phyloP scores from a whole-genome alignment of 1,140 invertebrate genomes.

The Drosophila busckii region DNA sequence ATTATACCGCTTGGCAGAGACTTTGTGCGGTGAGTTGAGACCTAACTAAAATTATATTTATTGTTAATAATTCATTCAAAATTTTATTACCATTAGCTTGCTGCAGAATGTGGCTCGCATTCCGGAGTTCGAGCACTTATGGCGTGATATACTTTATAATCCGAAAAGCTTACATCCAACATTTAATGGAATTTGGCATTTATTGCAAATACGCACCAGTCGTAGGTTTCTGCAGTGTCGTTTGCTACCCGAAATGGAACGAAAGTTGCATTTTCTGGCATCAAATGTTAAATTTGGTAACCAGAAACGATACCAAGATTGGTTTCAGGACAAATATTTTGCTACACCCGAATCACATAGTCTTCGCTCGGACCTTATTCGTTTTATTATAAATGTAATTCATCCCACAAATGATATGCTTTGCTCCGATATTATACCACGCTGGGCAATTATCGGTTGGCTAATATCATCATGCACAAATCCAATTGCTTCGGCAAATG shows the following conservation, averaged over 20 bases:
- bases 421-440: constrained; percentile 98
- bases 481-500: constrained; percentile 95
- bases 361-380: constrained; percentile 95
- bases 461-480: constrained; percentile 97
- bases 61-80: background rate
- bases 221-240: constrained; percentile 93
- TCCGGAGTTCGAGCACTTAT: constrained; percentile 94
- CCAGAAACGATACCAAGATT: constrained; percentile 98
- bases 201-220: constrained; percentile 94
- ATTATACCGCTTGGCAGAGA: constrained; percentile 96
- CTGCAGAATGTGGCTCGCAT: constrained; percentile 97
- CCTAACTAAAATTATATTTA: background rate
- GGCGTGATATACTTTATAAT: constrained; percentile 94
- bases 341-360: constrained; percentile 98
- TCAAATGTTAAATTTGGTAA: constrained; percentile 96
- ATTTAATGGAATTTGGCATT: constrained; percentile 92
- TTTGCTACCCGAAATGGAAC: constrained; percentile 98
- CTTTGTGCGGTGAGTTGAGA: constrained; percentile 85
- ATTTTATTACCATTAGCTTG: constrained; percentile 79
- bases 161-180: constrained; percentile 90
- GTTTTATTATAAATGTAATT: constrained; percentile 98
- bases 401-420: constrained; percentile 98
- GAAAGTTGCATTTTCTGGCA: constrained; percentile 95
- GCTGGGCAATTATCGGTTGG: constrained; percentile 99
- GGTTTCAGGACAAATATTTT: constrained; percentile 98